Percentiles rank a stretch among this genome's conserved stretches.
Conservation (phyloP, 1,140 invertebrate genomes). For the Diachasma alloeum region DNA sequence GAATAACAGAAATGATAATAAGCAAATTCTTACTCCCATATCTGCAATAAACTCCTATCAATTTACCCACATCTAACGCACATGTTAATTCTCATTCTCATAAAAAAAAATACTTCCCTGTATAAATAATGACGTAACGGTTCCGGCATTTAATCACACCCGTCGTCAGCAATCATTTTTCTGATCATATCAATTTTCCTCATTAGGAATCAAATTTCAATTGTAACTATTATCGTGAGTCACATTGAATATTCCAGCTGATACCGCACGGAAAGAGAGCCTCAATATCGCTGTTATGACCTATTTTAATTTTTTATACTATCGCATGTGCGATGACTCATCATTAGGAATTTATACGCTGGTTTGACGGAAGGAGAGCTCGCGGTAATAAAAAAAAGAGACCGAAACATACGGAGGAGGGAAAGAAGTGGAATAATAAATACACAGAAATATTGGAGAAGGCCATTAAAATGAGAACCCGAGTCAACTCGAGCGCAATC, state of each 20-base stretch:
- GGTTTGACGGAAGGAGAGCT: neutral
- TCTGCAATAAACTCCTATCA: too few species aligned
- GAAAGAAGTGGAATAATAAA: slow-evolving; percentile 15
- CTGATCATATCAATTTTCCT: slow-evolving; percentile 7
- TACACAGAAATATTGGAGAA: slow-evolving; percentile 11
- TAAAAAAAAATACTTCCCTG: neutral
- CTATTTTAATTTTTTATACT: slow-evolving; percentile 22
- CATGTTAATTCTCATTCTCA: neutral
- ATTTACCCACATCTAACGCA: neutral
- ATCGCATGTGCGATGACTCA: slow-evolving; percentile 20
- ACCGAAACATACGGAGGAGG: neutral
- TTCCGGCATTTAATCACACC: slow-evolving; percentile 10
- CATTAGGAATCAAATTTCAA: slow-evolving; percentile 26
- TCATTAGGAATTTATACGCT: slow-evolving; percentile 25
- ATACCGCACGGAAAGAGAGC: neutral
- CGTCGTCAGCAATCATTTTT: slow-evolving; percentile 11
- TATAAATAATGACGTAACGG: neutral
- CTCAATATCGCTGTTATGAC: slow-evolving; percentile 6
- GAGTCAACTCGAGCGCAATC: slow-evolving; percentile 29
- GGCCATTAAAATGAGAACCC: slow-evolving; percentile 28
- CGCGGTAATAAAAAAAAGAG: neutral
- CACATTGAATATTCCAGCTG: neutral
- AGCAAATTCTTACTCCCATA: too few species aligned
- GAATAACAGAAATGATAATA: too few species aligned
- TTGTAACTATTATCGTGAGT: neutral